Conservation (phyloP, 2,888 invertebrate genomes). For the Machimus rusticus region DNA sequence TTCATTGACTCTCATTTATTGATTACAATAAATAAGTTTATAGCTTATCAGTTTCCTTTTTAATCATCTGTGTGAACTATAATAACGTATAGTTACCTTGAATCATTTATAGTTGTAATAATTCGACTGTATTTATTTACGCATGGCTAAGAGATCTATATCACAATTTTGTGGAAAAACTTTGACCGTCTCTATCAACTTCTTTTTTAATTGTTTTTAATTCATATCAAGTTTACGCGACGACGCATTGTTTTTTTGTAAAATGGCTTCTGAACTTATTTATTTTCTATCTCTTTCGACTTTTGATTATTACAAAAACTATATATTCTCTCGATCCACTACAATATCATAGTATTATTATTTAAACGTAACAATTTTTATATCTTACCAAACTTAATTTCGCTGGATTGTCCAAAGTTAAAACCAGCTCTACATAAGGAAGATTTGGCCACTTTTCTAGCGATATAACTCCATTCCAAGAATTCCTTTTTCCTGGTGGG, state of each 20-base stretch:
- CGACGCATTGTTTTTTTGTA: neutral
- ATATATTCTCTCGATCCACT: neutral
- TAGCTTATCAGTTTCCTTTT: neutral
- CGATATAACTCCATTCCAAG: conserved; percentile 36
- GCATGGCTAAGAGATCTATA: neutral
- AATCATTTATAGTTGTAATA: neutral
- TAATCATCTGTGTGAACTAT: neutral
- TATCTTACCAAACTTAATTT: conserved; percentile 25
- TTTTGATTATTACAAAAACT: neutral
- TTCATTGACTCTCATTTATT: neutral
- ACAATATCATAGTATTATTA: neutral
- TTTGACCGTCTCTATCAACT: neutral
- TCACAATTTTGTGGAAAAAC: neutral
- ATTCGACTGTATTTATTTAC: neutral
- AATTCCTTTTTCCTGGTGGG: conserved; percentile 44
- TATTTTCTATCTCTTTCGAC: neutral
- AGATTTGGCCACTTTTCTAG: conserved; percentile 38
- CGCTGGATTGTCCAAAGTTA: neutral
- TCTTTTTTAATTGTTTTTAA: neutral
- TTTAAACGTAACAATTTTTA: neutral
- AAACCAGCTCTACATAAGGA: conserved; percentile 8
- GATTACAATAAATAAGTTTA: neutral
- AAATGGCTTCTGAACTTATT: neutral
- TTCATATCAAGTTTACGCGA: neutral
- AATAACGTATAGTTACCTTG: neutral